Base-by-base conservation (phyloP, 2,888 invertebrate species). In the Blomia tropicalis region DNA sequence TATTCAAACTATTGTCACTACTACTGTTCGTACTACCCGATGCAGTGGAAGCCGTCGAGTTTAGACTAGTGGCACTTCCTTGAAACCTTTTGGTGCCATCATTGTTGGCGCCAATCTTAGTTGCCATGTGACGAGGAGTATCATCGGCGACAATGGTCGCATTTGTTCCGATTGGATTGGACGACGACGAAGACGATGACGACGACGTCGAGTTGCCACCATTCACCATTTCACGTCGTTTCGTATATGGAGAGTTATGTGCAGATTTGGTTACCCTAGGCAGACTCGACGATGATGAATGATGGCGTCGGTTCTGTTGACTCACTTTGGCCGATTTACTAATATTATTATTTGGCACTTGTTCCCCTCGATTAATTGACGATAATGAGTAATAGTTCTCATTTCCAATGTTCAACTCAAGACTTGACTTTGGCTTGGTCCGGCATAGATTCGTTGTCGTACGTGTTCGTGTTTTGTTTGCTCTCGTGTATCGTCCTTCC, bases 41-140 rank as follows among this genome's bases (percentile, higher is more conserved):
- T 19, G 25, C 56, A 4, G 56, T 56, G n/a, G 56, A 56, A 11
- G 25, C 56, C 25, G 56, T 29, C 22, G 56, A 56, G 29, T 56
- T 56, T 2, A 56, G 56, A 56, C 56, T 56, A 56, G 56, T 56
- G 14, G 29, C 27, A 56, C 56, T 56, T 19, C 56, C 56, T 47
- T 47, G 51, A 19, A 47, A 47, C 51, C 51, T 7, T 27, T 47
- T 47, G 7, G 51, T n/a, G 7, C 7, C 7, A n/a, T 47, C 51
- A 7, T 11, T 7, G 7, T 47, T 47, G 51, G 51, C 7, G 27
- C 23, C 51, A 14, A 47, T 47, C 51, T 47, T 47, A n/a, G 5
- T 47, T n/a, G n/a, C n/a, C n/a, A n/a, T n/a, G n/a, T 25, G 23
- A 14, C 23, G 5, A 14, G 11, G 7, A 47, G 5, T 27, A 47